Evolutionary conservation across 2,888 invertebrate species (phyloP), one percentile per base, ranked within the genome.

Genomic region (Zaprionus bogoriensis): DNA sequence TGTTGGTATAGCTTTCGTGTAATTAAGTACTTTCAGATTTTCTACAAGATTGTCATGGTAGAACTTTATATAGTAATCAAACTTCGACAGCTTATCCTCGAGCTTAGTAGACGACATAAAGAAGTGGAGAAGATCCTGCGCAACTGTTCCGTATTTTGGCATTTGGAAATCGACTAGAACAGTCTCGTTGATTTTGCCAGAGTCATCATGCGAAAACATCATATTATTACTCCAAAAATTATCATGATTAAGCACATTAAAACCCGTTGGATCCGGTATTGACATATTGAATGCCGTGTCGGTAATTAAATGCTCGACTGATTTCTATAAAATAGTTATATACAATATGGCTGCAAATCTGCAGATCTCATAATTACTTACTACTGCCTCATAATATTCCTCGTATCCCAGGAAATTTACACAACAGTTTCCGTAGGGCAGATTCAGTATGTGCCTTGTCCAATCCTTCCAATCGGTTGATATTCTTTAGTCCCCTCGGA

Each of bases 131-230:
- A 90, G 67, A 61, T 90, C 90, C 20, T 87, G 70, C 0, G 87
- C 87, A 0, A 89, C 87, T 9, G 83, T 60, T 3, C 85, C 86
- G 48, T 77, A 90, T 47, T 70, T 83, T 2, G 71, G 67, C 27
- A 89, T 20, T 58, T 90, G 89, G 28, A 77, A 89, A 45, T 90
- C 90, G 1, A 90, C 73, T 22, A 90, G 67, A 2, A 77, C 75
- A 0, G 81, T 77, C 14, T 89, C 79, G 3, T 75, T 74, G 5
- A 84, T 69, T 10, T 82, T 77, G 0, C 79, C 81, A 39, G 68
- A 72, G 0, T 71, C 68, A 38, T 86, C 84, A 45, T 89, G 74
- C 4, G 80, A 75, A 32, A 79, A 89, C 89, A 89, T 88, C 4
- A 88, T 74, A 17, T 89, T 89, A 20, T 89, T 89, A 1, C 74